Evolutionary conservation across 2,888 invertebrate species (phyloP).

Genomic region (Empis livida): DNA sequence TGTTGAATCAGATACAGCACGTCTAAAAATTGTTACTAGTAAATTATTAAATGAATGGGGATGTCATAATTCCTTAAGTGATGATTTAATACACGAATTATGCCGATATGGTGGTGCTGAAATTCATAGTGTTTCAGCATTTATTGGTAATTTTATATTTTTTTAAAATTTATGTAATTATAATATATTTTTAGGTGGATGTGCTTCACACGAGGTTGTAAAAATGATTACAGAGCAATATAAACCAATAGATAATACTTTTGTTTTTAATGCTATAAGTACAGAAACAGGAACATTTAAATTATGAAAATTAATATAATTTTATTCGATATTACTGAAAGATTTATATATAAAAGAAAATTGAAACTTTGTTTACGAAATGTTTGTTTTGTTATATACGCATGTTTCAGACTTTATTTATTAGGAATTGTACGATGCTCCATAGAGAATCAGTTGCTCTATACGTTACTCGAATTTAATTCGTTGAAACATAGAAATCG

Average conservation of each 20-base stretch:
- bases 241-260: conserved; percentile 89
- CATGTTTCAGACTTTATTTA: too few species aligned
- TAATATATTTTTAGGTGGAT: conserved; percentile 49
- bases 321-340: neutral
- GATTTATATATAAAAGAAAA: too few species aligned
- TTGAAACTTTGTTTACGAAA: too few species aligned
- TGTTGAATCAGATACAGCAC: conserved; percentile 80
- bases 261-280: conserved; percentile 88
- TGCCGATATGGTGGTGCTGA: conserved; percentile 92
- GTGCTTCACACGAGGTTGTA: conserved; percentile 90
- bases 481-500: too few species aligned
- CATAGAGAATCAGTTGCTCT: too few species aligned
- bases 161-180: neutral
- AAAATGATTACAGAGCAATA: conserved; percentile 94
- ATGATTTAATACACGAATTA: conserved; percentile 90
- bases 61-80: conserved; percentile 63
- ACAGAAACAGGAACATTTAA: conserved; percentile 72
- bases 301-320: conserved; percentile 41
- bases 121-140: conserved; percentile 86
- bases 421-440: too few species aligned
- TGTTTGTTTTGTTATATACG: too few species aligned
- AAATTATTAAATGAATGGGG: conserved; percentile 81
- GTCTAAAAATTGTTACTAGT: conserved; percentile 59
- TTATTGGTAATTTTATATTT: conserved; percentile 44
- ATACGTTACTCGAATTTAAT: too few species aligned